Evolutionary conservation across 1,140 invertebrate genomes (phyloP).

Genomic region (Drosophila ambigua): DNA sequence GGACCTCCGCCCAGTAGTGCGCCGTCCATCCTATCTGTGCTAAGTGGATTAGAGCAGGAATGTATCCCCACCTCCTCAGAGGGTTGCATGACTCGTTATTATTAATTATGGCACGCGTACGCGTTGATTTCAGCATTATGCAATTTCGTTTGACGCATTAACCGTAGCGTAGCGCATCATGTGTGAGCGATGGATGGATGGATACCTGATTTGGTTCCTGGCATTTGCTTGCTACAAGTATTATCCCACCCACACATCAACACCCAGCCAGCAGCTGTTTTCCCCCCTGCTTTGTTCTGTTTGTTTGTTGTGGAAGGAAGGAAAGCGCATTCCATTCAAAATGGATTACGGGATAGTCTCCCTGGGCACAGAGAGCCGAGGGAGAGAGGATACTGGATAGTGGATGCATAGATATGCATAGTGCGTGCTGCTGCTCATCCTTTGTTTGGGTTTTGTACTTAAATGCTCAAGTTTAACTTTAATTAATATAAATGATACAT

Average conservation of each 20-base stretch:
- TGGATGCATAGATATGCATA: not conserved
- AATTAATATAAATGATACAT: constrained; percentile 19
- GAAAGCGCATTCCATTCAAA: constrained; percentile 30
- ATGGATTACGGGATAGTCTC: constrained; percentile 26
- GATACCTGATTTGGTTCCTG: constrained; percentile 11
- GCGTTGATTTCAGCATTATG: constrained; percentile 62
- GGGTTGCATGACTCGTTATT: constrained; percentile 30
- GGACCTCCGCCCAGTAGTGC: not conserved
- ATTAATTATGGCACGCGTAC: constrained; percentile 58
- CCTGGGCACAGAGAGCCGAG: too few species aligned
- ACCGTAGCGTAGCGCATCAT: constrained; percentile 17
- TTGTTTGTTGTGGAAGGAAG: constrained; percentile 33
- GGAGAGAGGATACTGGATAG: not conserved
- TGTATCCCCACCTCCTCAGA: not conserved
- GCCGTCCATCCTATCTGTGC: not conserved
- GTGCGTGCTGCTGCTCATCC: constrained; percentile 1
- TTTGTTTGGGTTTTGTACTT: constrained; percentile 18
- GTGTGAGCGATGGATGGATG: too few species aligned
- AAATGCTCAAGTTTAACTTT: constrained; percentile 40
- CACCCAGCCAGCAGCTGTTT: not conserved
- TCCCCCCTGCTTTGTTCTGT: constrained; percentile 13
- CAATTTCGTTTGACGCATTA: constrained; percentile 69
- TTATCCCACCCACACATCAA: constrained; percentile 22
- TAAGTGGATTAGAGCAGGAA: constrained; percentile 21
- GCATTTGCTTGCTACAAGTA: constrained; percentile 18